These are phyloP conservation scores for Malurus leucopterus DNA, from an alignment of 2,797 vertebrate genomes.

Conservation along the genomic window DNA sequence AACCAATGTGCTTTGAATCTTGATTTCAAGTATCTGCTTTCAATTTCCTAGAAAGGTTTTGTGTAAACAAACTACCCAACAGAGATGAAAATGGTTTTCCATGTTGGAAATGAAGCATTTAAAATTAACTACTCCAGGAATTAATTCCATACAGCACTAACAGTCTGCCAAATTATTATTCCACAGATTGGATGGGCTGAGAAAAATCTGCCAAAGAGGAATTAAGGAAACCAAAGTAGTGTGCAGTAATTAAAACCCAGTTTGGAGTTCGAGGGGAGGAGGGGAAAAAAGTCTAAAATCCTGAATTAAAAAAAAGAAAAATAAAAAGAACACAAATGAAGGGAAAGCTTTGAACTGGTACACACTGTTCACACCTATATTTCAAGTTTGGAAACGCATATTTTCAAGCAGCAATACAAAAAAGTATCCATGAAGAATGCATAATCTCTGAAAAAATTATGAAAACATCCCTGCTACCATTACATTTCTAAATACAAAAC, in stretches of 20 bases:
- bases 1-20: conserved; percentile 65
- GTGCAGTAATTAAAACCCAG: conserved; percentile 62
- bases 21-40: conserved; percentile 67
- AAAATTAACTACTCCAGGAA: conserved; percentile 61
- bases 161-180: conserved; percentile 47
- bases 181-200: conserved; percentile 51
- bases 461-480: conserved; percentile 99
- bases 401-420: conserved; percentile 98
- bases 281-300: conserved; percentile 40
- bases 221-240: conserved; percentile 46
- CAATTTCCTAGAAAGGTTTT: conserved; percentile 59
- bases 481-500: conserved; percentile 99
- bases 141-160: conserved; percentile 62
- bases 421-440: conserved; percentile 92
- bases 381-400: conserved; percentile 93
- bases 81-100: conserved; percentile 55
- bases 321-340: conserved; percentile 74
- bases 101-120: conserved; percentile 61
- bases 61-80: conserved; percentile 59
- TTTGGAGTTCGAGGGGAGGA: background rate
- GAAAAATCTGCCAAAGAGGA: conserved; percentile 56
- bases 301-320: conserved; percentile 57
- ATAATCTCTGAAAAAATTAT: conserved; percentile 97
- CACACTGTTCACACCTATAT: conserved; percentile 91
- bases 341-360: conserved; percentile 82